These are phyloP conservation scores for Drosophila koepferae DNA, from an alignment of 2,888 invertebrate genomes.

Conservation along the genomic window DNA sequence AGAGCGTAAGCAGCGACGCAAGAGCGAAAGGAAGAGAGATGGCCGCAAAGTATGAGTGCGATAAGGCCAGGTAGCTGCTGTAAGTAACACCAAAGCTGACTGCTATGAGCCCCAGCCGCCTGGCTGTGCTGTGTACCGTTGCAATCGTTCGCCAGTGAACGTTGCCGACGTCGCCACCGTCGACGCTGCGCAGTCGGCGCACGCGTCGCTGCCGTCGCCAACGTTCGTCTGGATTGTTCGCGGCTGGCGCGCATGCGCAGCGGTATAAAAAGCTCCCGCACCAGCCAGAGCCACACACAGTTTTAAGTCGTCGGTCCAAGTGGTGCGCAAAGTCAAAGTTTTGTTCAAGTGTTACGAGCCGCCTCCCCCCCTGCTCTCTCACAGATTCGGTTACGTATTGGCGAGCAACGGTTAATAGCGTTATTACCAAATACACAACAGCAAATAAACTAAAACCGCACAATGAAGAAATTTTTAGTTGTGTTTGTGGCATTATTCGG, in stretches of 20 bases:
- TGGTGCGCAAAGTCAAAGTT: slow-evolving; percentile 82
- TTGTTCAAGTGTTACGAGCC: slow-evolving; percentile 67
- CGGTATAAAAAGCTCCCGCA: slow-evolving; percentile 86
- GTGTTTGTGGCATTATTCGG: slow-evolving; percentile 88
- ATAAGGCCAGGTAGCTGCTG: slow-evolving; percentile 17
- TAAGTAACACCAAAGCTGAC: slow-evolving; percentile 60
- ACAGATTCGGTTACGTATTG: slow-evolving; percentile 63
- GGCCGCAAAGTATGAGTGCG: not conserved
- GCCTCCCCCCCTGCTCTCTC: slow-evolving; percentile 25
- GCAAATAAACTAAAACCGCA: slow-evolving; percentile 71
- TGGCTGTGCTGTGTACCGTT: slow-evolving; percentile 58
- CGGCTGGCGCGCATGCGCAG: slow-evolving; percentile 82
- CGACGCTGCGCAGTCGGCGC: not conserved
- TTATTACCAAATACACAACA: slow-evolving; percentile 30
- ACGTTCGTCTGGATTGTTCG: slow-evolving; percentile 74
- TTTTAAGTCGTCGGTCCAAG: slow-evolving; percentile 85
- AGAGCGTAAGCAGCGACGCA: slow-evolving; percentile 9
- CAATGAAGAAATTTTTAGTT: slow-evolving; percentile 85
- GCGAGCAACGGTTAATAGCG: slow-evolving; percentile 49
- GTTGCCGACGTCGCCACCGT: not conserved
- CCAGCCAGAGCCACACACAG: slow-evolving; percentile 85
- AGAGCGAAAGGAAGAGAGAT: slow-evolving; percentile 27
- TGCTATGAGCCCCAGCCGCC: slow-evolving; percentile 58
- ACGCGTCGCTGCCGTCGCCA: slow-evolving; percentile 28
- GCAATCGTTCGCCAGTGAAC: slow-evolving; percentile 49